Evolutionary conservation across 1,140 invertebrate genomes (phyloP).

Genomic region (Scaptomyza pallida): DNA sequence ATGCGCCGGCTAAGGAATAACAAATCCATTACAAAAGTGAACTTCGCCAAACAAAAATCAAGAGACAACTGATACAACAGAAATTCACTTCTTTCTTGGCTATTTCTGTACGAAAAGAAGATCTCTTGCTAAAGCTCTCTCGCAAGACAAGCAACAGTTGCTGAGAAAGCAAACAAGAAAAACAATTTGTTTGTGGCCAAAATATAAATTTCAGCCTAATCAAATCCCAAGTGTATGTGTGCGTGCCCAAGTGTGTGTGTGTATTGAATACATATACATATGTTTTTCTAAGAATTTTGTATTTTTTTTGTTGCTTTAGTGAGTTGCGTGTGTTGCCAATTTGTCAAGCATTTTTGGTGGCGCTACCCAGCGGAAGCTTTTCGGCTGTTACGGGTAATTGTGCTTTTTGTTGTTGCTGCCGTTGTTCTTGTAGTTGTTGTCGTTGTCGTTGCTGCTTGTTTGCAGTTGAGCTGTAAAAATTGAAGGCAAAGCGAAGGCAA

Average conservation of each 20-base stretch:
- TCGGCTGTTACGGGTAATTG: slow-evolving; percentile 25
- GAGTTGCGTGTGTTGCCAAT: slow-evolving; percentile 1
- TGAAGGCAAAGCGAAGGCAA: slow-evolving; percentile 29
- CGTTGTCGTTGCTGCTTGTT: background rate
- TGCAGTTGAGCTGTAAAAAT: slow-evolving; percentile 33
- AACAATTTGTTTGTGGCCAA: slow-evolving; percentile 8
- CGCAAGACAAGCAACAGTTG: background rate
- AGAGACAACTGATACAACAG: slow-evolving; percentile 21
- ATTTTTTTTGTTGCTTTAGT: slow-evolving; percentile 3
- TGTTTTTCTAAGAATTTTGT: background rate
- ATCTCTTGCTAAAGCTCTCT: slow-evolving; percentile 2
- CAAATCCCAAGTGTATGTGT: slow-evolving; percentile 11
- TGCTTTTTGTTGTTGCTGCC: slow-evolving; percentile 6
- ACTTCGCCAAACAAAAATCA: background rate
- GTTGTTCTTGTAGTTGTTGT: background rate
- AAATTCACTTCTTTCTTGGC: background rate
- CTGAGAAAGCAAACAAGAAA: slow-evolving; percentile 5
- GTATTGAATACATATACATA: background rate
- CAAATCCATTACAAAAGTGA: slow-evolving; percentile 67
- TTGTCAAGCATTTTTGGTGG: slow-evolving; percentile 36
- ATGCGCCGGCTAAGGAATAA: slow-evolving; percentile 80
- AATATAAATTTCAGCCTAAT: slow-evolving; percentile 1
- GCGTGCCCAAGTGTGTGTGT: too few species aligned
- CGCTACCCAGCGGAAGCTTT: slow-evolving; percentile 74
- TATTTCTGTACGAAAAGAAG: slow-evolving; percentile 26